These are phyloP conservation scores for Austrolebias charrua DNA, from an alignment of 2,797 vertebrate genomes.

Conservation along the genomic window DNA sequence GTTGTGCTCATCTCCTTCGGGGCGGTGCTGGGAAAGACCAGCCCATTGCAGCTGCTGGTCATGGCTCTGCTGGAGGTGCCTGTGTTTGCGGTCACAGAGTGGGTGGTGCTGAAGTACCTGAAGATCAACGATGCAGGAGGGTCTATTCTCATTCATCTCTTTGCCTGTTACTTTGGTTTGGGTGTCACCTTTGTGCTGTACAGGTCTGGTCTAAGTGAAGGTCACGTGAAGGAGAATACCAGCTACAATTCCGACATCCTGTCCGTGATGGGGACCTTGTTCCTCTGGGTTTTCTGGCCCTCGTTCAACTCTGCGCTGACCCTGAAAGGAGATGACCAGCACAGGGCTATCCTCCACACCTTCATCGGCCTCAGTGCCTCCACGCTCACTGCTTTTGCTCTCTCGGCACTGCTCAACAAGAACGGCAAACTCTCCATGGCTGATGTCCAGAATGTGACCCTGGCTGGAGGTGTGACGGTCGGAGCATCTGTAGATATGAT, in stretches of 20 bases:
- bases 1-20: slow-evolving; percentile 83
- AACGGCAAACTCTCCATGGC: slow-evolving; percentile 78
- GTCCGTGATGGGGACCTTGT: slow-evolving; percentile 78
- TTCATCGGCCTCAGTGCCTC: slow-evolving; percentile 81
- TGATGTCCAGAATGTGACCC: slow-evolving; percentile 84
- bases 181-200: slow-evolving; percentile 79
- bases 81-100: slow-evolving; percentile 75
- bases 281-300: slow-evolving; percentile 88
- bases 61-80: slow-evolving; percentile 80
- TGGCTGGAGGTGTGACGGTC: slow-evolving; percentile 82
- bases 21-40: slow-evolving; percentile 80
- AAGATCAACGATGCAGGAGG: slow-evolving; percentile 80
- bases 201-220: slow-evolving; percentile 21
- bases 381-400: slow-evolving; percentile 74
- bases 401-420: slow-evolving; percentile 77
- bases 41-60: slow-evolving; percentile 80
- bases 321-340: slow-evolving; percentile 76
- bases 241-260: slow-evolving; percentile 76
- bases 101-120: slow-evolving; percentile 74
- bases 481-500: slow-evolving; percentile 81
- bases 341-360: slow-evolving; percentile 81
- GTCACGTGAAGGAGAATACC: slow-evolving; percentile 75
- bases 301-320: slow-evolving; percentile 83
- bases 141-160: slow-evolving; percentile 82
- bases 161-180: slow-evolving; percentile 85